Conservation (phyloP, 2,113 vertebrate species). For the Lanius ludovicianus region DNA sequence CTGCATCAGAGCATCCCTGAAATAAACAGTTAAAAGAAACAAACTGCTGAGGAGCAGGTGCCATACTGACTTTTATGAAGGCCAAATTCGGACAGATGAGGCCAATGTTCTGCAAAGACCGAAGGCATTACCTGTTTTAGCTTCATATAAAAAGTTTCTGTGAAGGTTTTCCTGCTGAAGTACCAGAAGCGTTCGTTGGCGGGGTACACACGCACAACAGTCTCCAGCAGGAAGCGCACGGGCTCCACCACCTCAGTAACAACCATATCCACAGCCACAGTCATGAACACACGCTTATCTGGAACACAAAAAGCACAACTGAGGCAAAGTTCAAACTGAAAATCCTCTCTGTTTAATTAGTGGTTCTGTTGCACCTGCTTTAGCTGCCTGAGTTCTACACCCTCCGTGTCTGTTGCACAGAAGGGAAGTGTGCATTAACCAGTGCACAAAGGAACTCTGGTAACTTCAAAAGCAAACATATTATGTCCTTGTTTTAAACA, state of each 20-base stretch:
- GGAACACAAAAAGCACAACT: neutral
- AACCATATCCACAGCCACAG: constrained; percentile 94
- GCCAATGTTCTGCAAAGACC: neutral
- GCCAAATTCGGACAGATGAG: neutral
- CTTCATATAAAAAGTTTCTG: constrained; percentile 92
- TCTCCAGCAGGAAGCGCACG: constrained; percentile 92
- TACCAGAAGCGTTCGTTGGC: constrained; percentile 98
- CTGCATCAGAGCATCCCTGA: neutral
- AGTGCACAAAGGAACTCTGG: neutral
- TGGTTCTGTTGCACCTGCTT: neutral
- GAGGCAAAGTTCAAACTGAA: neutral
- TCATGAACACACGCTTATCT: constrained; percentile 96
- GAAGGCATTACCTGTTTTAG: constrained; percentile 86
- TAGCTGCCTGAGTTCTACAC: neutral
- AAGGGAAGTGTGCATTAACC: neutral
- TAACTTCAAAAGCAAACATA: neutral
- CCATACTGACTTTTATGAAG: neutral
- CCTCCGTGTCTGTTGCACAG: neutral
- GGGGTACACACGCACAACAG: constrained; percentile 88
- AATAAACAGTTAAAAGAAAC: neutral
- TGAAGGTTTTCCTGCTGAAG: constrained; percentile 96
- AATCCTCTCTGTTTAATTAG: neutral
- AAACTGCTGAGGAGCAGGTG: neutral
- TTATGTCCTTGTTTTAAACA: neutral
- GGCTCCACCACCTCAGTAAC: constrained; percentile 95